Evolutionary conservation across 53 echinoderm and acorn worm genomes (phyloP).

Genomic region (Paracentrotus lividus): DNA sequence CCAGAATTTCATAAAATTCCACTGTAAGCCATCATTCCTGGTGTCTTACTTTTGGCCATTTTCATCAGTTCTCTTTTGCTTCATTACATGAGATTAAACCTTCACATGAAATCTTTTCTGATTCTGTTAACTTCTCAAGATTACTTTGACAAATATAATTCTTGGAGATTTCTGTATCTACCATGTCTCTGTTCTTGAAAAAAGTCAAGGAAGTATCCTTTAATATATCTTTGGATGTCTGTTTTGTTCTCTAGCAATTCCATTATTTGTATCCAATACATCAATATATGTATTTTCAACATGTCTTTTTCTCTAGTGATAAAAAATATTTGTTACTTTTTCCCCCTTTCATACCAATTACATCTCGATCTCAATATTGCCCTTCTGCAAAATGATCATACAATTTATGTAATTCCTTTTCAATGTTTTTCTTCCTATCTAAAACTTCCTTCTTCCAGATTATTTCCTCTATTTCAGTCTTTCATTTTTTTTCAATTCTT

Average conservation of each 20-base stretch:
- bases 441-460: not conserved
- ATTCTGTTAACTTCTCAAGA: not conserved
- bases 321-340: not conserved
- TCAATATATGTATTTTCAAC: too few species aligned
- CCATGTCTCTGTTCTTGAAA: too few species aligned
- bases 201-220: too few species aligned
- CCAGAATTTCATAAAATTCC: too few species aligned
- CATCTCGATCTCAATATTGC: too few species aligned
- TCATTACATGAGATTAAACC: too few species aligned
- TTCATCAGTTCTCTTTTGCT: not conserved
- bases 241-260: not conserved
- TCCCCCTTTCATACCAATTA: too few species aligned
- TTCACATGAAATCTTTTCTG: not conserved
- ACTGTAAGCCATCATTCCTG: not conserved
- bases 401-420: not conserved
- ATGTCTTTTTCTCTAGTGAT: too few species aligned
- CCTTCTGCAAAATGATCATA: not conserved
- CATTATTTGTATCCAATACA: not conserved
- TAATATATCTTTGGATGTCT: not conserved
- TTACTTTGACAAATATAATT: not conserved
- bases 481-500: not conserved
- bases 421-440: too few species aligned
- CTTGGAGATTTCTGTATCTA: too few species aligned
- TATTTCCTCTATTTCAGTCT: not conserved
- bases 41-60: not conserved